These are phyloP conservation scores for Odontamblyopus rebecca DNA, from an alignment of 2,797 vertebrate species.

Conservation along the genomic window DNA sequence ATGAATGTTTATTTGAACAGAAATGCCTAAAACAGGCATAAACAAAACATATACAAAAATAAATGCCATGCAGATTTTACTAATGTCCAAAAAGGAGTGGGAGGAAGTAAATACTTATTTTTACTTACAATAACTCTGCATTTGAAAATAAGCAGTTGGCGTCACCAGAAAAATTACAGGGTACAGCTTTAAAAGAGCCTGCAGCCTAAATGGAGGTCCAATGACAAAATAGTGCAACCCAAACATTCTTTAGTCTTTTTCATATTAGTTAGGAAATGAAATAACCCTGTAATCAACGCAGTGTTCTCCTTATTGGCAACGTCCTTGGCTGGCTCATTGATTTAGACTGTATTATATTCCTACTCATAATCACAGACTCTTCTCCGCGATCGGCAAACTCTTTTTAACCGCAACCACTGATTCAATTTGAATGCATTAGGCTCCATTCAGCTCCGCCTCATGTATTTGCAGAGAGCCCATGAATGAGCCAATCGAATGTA, in stretches of 20 bases:
- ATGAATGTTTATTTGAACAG: too few relatives aligned
- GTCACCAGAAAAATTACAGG: too few relatives aligned
- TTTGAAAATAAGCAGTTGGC: too few relatives aligned
- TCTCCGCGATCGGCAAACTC: constrained; percentile 51
- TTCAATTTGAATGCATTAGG: constrained; percentile 69
- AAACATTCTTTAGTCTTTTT: constrained; percentile 25
- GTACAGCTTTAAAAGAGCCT: too few relatives aligned
- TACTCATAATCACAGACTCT: constrained; percentile 58
- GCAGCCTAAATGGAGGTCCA: background rate
- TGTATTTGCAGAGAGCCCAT: constrained; percentile 65
- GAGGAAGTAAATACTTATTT: too few relatives aligned
- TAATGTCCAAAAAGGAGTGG: too few relatives aligned
- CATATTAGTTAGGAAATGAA: constrained; percentile 28
- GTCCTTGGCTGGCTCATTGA: constrained; percentile 52
- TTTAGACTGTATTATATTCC: constrained; percentile 50
- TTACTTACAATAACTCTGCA: too few relatives aligned
- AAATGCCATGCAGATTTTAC: too few relatives aligned
- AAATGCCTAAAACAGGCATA: too few relatives aligned
- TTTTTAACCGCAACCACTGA: constrained; percentile 47
- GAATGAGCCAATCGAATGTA: constrained; percentile 60
- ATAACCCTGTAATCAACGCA: constrained; percentile 45
- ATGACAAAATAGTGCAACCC: background rate
- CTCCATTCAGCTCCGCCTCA: constrained; percentile 52
- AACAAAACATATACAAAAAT: too few relatives aligned
- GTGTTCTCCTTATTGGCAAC: constrained; percentile 37